phyloP scores from a whole-genome alignment of 2,113 vertebrate genomes.

The Neogobius melanostomus region DNA sequence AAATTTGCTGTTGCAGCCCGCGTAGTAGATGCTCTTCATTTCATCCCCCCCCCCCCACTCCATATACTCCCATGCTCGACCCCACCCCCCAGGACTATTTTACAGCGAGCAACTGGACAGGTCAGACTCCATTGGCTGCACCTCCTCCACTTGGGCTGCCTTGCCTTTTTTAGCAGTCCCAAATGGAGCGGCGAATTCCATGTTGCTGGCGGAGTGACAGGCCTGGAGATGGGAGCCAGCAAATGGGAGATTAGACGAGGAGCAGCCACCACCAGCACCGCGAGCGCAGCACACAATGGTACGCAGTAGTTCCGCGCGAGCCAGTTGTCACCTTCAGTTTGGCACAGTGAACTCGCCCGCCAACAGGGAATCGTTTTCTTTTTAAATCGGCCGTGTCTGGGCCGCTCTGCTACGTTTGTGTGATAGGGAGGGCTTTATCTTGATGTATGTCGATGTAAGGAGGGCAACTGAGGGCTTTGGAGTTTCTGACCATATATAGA shows the following conservation, averaged over 20 bases:
- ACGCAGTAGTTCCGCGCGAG: constrained; percentile 30
- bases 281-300: constrained; percentile 39
- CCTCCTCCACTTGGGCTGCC: constrained; percentile 87
- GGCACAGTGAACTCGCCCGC: constrained; percentile 38
- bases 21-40: too few relatives aligned
- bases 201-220: constrained; percentile 84
- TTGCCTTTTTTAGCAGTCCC: constrained; percentile 92
- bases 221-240: constrained; percentile 81
- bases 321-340: constrained; percentile 70
- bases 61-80: neutral
- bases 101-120: constrained; percentile 75
- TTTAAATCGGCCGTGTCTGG: constrained; percentile 36
- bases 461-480: constrained; percentile 14
- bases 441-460: constrained; percentile 21
- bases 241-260: constrained; percentile 80
- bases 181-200: constrained; percentile 86
- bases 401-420: constrained; percentile 7
- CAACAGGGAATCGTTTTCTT: constrained; percentile 41
- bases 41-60: constrained; percentile 25
- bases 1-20: too few relatives aligned
- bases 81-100: constrained; percentile 59
- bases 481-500: constrained; percentile 31
- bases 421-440: neutral
- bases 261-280: constrained; percentile 56
- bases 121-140: constrained; percentile 82